phyloP scores from a whole-genome alignment of 2,888 invertebrate species.

The Blastobasis adustella region DNA sequence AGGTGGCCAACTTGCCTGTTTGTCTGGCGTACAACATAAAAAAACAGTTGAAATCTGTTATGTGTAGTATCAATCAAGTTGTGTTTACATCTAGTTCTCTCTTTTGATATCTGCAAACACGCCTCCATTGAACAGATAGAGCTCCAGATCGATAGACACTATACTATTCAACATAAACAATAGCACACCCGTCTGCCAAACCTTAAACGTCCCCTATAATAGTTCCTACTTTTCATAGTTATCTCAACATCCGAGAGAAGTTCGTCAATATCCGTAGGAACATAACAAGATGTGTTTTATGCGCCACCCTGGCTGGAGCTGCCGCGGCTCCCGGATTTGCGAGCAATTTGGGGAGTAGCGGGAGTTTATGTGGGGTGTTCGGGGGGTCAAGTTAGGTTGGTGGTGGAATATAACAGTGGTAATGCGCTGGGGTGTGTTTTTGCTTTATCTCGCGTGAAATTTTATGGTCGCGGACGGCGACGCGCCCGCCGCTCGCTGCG shows the following conservation, averaged over 20 bases:
- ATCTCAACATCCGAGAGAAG: conserved; percentile 52
- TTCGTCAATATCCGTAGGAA: conserved; percentile 57
- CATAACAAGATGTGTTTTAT: conserved; percentile 62
- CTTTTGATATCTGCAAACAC: too few relatives aligned
- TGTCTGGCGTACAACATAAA: too few relatives aligned
- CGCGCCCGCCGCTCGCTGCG: conserved; percentile 18
- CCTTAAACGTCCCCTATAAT: conserved; percentile 39
- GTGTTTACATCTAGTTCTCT: too few relatives aligned
- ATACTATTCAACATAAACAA: too few relatives aligned
- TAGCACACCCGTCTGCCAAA: conserved; percentile 12
- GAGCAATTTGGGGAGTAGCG: conserved; percentile 6
- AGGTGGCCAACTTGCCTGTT: too few relatives aligned
- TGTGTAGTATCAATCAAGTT: too few relatives aligned
- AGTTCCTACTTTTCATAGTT: conserved; percentile 58
- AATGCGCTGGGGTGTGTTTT: conserved; percentile 70
- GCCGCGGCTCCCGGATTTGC: conserved; percentile 10
- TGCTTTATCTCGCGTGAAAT: conserved; percentile 74
- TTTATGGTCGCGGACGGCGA: conserved; percentile 57
- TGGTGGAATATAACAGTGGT: conserved; percentile 48
- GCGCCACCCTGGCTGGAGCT: conserved; percentile 32
- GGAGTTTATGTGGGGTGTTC: conserved; percentile 16
- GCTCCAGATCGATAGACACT: too few relatives aligned
- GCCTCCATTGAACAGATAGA: too few relatives aligned
- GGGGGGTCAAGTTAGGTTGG: conserved; percentile 40
- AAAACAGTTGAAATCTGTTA: too few relatives aligned